These are phyloP conservation scores for Irena cyanogastra DNA, from an alignment of 2,113 vertebrate species.

Conservation along the genomic window DNA sequence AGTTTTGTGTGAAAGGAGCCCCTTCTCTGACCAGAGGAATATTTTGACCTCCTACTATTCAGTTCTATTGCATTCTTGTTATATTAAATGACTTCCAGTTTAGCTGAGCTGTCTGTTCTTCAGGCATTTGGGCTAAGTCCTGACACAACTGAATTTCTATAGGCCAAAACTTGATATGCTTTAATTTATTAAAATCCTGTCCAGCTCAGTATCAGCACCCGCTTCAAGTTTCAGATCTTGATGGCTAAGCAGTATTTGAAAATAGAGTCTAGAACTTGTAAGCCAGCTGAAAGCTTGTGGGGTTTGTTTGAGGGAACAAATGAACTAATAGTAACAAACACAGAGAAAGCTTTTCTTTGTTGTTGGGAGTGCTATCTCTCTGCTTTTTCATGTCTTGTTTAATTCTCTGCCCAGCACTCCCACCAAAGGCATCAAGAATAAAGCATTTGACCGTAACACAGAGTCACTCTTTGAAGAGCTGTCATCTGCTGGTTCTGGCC, in stretches of 20 bases:
- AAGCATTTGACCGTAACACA: constrained; percentile 93
- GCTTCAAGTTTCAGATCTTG: not conserved
- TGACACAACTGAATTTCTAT: not conserved
- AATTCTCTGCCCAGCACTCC: constrained; percentile 82
- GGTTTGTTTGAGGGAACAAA: not conserved
- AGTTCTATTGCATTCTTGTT: not conserved
- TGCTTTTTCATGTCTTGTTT: not conserved
- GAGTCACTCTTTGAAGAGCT: constrained; percentile 97
- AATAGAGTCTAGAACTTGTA: not conserved
- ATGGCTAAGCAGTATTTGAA: not conserved
- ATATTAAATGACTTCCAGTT: not conserved
- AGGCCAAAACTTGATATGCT: not conserved
- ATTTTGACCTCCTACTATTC: not conserved
- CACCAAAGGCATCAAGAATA: constrained; percentile 90
- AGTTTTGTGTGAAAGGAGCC: not conserved
- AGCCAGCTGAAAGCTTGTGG: not conserved
- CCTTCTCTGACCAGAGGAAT: not conserved
- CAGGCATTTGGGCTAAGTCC: not conserved
- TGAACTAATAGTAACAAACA: not conserved
- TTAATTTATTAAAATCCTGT: not conserved
- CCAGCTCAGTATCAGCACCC: not conserved
- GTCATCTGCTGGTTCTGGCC: constrained; percentile 92
- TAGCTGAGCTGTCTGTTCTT: not conserved
- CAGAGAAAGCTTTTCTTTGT: not conserved
- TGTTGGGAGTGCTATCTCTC: not conserved